Conservation (phyloP, 2,113 vertebrate genomes). For the Piprites chloris region DNA sequence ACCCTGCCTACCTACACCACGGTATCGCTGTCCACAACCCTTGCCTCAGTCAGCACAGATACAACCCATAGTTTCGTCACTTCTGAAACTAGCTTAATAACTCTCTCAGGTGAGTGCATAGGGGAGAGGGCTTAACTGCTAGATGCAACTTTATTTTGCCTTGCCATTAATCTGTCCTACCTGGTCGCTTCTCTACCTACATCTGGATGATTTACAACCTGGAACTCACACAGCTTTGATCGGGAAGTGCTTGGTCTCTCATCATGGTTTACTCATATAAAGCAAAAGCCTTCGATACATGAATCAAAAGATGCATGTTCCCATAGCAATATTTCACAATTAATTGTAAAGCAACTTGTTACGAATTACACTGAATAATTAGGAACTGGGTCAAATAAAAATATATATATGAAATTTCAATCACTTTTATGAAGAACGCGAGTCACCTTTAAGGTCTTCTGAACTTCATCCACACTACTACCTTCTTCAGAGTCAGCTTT, state of each 20-base stretch:
- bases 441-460: background rate
- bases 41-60: background rate
- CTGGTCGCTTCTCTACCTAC: background rate
- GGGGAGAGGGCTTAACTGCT: background rate
- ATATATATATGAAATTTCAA: background rate
- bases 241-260: background rate
- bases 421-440: background rate
- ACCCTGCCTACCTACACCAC: background rate
- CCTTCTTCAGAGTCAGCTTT: background rate
- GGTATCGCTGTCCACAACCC: background rate
- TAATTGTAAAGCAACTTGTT: background rate
- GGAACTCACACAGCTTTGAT: background rate
- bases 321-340: background rate
- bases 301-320: background rate
- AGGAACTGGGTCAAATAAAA: background rate
- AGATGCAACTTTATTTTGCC: background rate
- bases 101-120: accelerated
- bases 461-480: background rate
- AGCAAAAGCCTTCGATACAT: background rate
- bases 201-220: background rate
- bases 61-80: background rate
- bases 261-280: background rate
- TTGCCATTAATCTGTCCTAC: background rate
- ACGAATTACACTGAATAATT: background rate
- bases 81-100: background rate